A percentile compares a stretch with the other conserved stretches of the same genome.
These are phyloP conservation scores for Triplophysa siluroides DNA, from an alignment of 2,113 vertebrate species.

Conservation along the genomic window DNA sequence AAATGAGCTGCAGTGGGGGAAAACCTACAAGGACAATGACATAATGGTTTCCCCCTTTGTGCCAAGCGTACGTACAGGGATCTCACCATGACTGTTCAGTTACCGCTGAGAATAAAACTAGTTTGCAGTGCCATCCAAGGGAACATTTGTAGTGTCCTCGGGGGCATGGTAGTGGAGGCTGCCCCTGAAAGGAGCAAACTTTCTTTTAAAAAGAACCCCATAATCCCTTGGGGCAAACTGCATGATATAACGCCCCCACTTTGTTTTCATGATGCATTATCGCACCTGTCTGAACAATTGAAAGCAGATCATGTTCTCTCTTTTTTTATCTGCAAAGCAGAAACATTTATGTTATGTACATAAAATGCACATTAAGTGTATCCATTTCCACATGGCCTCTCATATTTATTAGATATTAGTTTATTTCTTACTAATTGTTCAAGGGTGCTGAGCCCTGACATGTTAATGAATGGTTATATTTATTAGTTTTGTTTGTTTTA, in stretches of 20 bases:
- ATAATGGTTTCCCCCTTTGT: not conserved
- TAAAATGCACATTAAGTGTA: conserved; percentile 63
- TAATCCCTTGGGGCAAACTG: conserved; percentile 7
- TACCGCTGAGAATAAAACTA: conserved; percentile 19
- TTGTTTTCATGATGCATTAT: not conserved
- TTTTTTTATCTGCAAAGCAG: conserved; percentile 48
- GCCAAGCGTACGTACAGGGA: not conserved
- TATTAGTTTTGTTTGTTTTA: conserved; percentile 46
- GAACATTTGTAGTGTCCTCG: conserved; percentile 27
- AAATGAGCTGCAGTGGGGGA: not conserved
- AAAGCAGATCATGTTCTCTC: not conserved
- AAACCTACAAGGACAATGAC: not conserved
- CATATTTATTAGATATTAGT: conserved; percentile 47
- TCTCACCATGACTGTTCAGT: conserved; percentile 16
- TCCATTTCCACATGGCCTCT: conserved; percentile 32
- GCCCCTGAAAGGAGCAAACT: not conserved
- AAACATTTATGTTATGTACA: conserved; percentile 61
- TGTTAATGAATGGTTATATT: conserved; percentile 42
- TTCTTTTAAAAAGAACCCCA: conserved; percentile 6
- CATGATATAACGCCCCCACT: conserved; percentile 3
- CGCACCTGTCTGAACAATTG: not conserved
- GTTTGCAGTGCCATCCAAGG: conserved; percentile 33
- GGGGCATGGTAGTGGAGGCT: not conserved
- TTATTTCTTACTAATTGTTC: conserved; percentile 24
- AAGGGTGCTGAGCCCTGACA: conserved; percentile 25